Evolutionary conservation across 1,140 invertebrate genomes (phyloP).

Genomic region (Cryptotermes secundus): DNA sequence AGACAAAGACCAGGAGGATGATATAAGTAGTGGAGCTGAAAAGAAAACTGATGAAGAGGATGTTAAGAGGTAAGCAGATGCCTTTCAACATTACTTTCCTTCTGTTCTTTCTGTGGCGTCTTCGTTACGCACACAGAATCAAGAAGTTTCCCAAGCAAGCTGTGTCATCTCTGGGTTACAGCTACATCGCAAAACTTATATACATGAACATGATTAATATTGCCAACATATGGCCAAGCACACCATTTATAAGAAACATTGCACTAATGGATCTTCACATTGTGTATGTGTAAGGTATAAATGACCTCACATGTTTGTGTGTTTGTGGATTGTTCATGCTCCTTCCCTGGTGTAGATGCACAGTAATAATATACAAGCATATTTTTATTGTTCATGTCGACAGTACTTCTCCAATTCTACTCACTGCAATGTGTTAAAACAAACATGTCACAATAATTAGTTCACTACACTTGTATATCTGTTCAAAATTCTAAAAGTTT

Average conservation of each 20-base stretch:
- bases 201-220: background rate
- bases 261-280: background rate
- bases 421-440: background rate
- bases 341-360: background rate
- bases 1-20: slow-evolving; percentile 26
- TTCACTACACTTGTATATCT: background rate
- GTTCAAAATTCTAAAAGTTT: background rate
- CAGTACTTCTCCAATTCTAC: background rate
- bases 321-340: slow-evolving; percentile 7
- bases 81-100: slow-evolving; percentile 22
- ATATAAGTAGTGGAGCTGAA: slow-evolving; percentile 32
- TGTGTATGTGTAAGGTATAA: background rate
- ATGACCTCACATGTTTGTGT: background rate
- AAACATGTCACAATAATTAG: background rate
- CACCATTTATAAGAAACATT: background rate
- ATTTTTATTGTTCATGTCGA: too few relatives aligned
- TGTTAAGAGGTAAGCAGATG: slow-evolving; percentile 34
- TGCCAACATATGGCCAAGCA: too few relatives aligned
- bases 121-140: slow-evolving; percentile 26
- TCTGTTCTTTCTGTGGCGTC: slow-evolving; percentile 31
- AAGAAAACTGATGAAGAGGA: slow-evolving; percentile 33
- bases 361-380: too few relatives aligned
- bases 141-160: background rate
- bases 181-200: background rate
- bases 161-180: background rate